Base-by-base conservation (phyloP, 2,888 invertebrate genomes). In the Ariolimax columbianus region DNA sequence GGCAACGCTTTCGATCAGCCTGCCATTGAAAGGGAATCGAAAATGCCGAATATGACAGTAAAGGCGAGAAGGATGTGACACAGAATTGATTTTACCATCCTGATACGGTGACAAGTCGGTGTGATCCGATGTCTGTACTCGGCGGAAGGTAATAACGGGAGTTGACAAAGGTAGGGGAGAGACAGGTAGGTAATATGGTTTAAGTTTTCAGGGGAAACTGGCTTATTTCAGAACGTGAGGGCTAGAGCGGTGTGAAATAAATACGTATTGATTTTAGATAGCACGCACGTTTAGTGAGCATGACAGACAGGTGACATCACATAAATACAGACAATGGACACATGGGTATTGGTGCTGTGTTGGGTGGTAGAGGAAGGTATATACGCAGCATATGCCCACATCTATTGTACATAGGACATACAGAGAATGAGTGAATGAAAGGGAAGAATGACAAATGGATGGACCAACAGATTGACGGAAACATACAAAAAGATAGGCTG, bases 1-100 rank as follows among this genome's bases (percentile, higher is more conserved):
- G 79, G 79, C 79, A 79, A 79, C 79, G 43, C n/a, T 66, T 79
- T 79, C 79, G 79, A 79, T 79, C 30, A 55, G 77, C n/a, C 43
- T 47, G 79, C n/a, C 17, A 59, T 59, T 17, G 36, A 36, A 30
- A 33, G 33, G 1, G 55, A 51, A 51, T 26, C 17, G 77, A 66
- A 38, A 63, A 66, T 63, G 38, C n/a, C 36, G 63, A 66, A 66
- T 79, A 66, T 79, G 79, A 66, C 38, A 79, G 40, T 40, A 43
- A 36, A 33, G 38, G 38, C 79, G 43, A 79, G 66, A 30, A 59
- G 36, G 79, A 43, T 79, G 66, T 30, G 33, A 66, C 79, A 40
- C 43, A 23, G 9, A n/a, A 79, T 79, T 66, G 79, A 79, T 79
- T 66, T 66, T 66, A 40, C 66, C 66, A 40, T 79, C 68, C 40